Base-by-base conservation (phyloP, 2,888 invertebrate genomes). In the Tribolium freemani region DNA sequence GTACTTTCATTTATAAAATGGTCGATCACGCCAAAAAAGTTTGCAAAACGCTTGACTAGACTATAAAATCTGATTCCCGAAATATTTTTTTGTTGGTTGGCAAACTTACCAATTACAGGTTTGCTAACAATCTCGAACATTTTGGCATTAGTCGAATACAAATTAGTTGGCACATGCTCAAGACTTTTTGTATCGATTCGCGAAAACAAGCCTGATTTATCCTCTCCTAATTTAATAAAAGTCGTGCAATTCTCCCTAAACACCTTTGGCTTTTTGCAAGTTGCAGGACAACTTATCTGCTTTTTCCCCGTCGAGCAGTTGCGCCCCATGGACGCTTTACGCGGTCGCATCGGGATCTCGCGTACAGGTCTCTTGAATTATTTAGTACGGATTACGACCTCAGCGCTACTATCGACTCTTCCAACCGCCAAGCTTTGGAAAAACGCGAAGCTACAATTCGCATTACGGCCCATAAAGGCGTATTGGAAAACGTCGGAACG, bases 351-450 rank as follows among this genome's bases (percentile, higher is more conserved):
- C 3, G 66, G 72, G 58, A 31, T 63, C 66, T 58, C 69, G 61
- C 73, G 53, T 67, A 73, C 70, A 73, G 60, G 21, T 69, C 67
- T 63, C 26, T 31, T 76, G 76, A 76, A 76, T 76, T 76, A 76
- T 76, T 75, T 75, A 75, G 74, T 64, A 38, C 31, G 72, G 72
- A 75, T 76, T 76, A 76, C 76, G 76, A 74, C 74, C 76, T 66
- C 60, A 46, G 26, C 69, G 57, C 44, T 68, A 21, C 61, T 69
- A 72, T 73, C 73, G 73, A 72, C 72, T 71, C 50, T 51, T 11
- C 46, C 61, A 46, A 69, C 46, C 56, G 20, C 46, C 38, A 26
- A 21, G 51, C 51, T 51, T 60, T 26, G 21, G 57, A 68, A 57
- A 68, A 50, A 50, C 44, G 6, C 51, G 38, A 38, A 38, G 38